Conservation (phyloP, 1,140 invertebrate species). For the Uloborus diversus region DNA sequence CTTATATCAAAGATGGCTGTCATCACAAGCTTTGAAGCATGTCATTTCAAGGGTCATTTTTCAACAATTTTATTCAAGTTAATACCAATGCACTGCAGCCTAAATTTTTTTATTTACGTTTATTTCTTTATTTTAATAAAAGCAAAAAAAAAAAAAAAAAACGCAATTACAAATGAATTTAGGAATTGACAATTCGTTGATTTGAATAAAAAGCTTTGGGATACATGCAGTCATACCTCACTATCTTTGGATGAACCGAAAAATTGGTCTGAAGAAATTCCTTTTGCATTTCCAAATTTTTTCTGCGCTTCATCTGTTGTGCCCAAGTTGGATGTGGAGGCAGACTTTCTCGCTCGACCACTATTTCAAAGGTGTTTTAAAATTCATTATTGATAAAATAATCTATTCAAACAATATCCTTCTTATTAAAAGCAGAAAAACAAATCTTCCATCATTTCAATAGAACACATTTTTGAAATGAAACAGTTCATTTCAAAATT, state of each 20-base stretch:
- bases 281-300: slow-evolving; percentile 96
- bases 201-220: not conserved
- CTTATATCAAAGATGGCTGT: too few relatives aligned
- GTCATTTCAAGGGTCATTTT: too few relatives aligned
- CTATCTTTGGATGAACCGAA: slow-evolving; percentile 79
- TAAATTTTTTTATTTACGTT: too few relatives aligned
- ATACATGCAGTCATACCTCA: slow-evolving; percentile 68
- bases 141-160: not conserved
- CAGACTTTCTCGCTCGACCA: slow-evolving; percentile 30
- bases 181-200: not conserved
- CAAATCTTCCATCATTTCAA: not conserved
- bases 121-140: too few relatives aligned
- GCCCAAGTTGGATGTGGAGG: slow-evolving; percentile 30
- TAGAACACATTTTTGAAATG: not conserved
- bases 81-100: too few relatives aligned
- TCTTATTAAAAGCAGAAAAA: not conserved
- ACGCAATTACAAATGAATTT: not conserved
- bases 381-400: not conserved
- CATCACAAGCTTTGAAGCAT: too few relatives aligned
- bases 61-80: too few relatives aligned
- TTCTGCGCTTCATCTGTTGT: slow-evolving; percentile 79
- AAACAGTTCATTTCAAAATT: too few relatives aligned
- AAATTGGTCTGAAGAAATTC: slow-evolving; percentile 97
- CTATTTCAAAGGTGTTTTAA: slow-evolving; percentile 1
- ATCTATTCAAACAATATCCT: too few relatives aligned